These are phyloP conservation scores for Volucella bombylans DNA, from an alignment of 2,888 invertebrate species.

Conservation along the genomic window DNA sequence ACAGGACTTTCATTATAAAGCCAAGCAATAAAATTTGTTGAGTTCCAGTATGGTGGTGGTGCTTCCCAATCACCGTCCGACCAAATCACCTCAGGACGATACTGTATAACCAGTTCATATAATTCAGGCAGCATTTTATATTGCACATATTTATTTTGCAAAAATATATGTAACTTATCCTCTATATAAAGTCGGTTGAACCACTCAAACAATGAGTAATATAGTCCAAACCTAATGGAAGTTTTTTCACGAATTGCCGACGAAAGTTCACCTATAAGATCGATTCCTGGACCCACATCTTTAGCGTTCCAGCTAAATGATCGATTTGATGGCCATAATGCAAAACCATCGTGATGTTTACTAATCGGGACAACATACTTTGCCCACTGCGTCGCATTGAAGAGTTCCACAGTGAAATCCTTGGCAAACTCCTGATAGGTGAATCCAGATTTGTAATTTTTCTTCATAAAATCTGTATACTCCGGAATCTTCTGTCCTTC, in stretches of 20 bases:
- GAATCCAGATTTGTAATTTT: constrained; percentile 92
- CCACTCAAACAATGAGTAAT: constrained; percentile 95
- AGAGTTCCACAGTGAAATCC: constrained; percentile 95
- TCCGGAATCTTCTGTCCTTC: constrained; percentile 82
- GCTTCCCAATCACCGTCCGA: constrained; percentile 98
- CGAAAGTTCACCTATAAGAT: constrained; percentile 89
- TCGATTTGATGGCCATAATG: constrained; percentile 91
- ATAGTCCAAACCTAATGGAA: constrained; percentile 89
- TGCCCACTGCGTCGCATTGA: constrained; percentile 93
- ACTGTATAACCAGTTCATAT: constrained; percentile 87
- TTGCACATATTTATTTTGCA: constrained; percentile 86
- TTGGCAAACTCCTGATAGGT: constrained; percentile 96
- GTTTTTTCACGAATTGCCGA: constrained; percentile 86
- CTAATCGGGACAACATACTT: constrained; percentile 92
- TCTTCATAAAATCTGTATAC: constrained; percentile 88
- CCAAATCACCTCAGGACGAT: constrained; percentile 92
- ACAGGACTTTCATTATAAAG: constrained; percentile 96
- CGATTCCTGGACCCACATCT: constrained; percentile 89
- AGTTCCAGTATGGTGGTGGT: constrained; percentile 90
- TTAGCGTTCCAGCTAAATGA: constrained; percentile 93
- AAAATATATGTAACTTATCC: constrained; percentile 87
- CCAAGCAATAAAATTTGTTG: constrained; percentile 94
- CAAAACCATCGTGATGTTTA: constrained; percentile 94
- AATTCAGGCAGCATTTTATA: constrained; percentile 92
- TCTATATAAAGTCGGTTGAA: constrained; percentile 90